These are phyloP conservation scores for Gallinago nigripennis DNA, from an alignment of 2,797 vertebrate genomes.

Conservation along the genomic window DNA sequence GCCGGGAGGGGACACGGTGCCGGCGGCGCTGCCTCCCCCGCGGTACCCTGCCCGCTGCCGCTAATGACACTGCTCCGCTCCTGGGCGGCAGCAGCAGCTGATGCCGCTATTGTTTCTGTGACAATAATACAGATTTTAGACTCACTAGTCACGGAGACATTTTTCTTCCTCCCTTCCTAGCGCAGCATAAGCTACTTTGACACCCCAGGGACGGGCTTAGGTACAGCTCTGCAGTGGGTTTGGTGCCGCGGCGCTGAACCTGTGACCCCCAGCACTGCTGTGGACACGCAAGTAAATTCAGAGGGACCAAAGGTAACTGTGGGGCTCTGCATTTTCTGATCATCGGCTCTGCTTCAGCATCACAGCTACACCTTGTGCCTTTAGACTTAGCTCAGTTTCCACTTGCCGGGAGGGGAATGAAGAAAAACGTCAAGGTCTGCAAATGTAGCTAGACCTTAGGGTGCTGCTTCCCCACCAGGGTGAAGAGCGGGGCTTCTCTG, in stretches of 20 bases:
- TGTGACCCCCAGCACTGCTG: conserved; percentile 37
- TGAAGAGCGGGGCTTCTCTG: neutral
- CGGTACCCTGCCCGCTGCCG: neutral
- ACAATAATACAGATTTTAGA: conserved; percentile 62
- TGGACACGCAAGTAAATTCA: conserved; percentile 12
- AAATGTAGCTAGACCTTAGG: neutral
- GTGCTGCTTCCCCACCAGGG: neutral
- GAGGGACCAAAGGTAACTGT: neutral
- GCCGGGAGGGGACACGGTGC: accelerated
- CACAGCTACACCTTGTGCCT: conserved; percentile 13
- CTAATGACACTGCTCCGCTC: conserved; percentile 1
- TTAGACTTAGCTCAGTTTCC: neutral
- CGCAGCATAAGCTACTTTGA: conserved; percentile 34
- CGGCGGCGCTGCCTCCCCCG: neutral
- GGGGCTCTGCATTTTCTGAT: neutral
- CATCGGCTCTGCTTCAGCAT: neutral
- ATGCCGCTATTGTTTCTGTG: conserved; percentile 61
- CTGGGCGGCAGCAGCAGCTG: conserved; percentile 51
- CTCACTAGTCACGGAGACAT: conserved; percentile 55
- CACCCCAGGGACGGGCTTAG: conserved; percentile 33
- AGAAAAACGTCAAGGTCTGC: neutral
- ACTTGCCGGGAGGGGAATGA: neutral
- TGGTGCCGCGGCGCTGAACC: conserved; percentile 1
- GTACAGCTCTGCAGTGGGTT: conserved; percentile 21
- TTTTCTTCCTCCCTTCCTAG: conserved; percentile 56